Percentiles rank a stretch among this genome's conserved stretches.
These are phyloP conservation scores for Drosophila hydei DNA, from an alignment of 1,140 invertebrate species.

Conservation along the genomic window DNA sequence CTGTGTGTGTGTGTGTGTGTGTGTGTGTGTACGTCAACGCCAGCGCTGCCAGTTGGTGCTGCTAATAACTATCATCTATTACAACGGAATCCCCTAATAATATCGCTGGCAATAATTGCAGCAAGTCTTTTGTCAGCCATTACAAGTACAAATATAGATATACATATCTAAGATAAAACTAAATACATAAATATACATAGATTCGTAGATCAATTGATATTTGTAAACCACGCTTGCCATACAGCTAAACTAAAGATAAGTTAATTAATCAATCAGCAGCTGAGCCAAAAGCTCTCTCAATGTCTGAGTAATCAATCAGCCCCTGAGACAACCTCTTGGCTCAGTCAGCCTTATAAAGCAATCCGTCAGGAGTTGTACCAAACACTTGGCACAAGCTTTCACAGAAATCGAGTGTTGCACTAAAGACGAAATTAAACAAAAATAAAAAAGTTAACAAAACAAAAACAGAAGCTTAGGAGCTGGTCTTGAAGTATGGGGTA, in stretches of 20 bases:
- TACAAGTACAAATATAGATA: constrained; percentile 62
- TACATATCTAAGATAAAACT: constrained; percentile 60
- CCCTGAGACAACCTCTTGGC: not conserved
- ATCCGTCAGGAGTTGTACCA: not conserved
- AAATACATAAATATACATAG: constrained; percentile 57
- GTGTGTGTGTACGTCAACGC: constrained; percentile 61
- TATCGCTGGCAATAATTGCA: constrained; percentile 61
- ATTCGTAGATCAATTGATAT: constrained; percentile 65
- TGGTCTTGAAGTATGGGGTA: not conserved
- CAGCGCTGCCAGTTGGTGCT: constrained; percentile 76
- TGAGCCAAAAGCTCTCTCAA: too few relatives aligned
- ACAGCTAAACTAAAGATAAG: constrained; percentile 61
- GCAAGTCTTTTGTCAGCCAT: constrained; percentile 77
- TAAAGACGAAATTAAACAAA: not conserved
- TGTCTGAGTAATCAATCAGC: constrained; percentile 1
- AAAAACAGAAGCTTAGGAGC: constrained; percentile 5
- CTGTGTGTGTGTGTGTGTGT: constrained; percentile 21
- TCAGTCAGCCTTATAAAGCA: not conserved
- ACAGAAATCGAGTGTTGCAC: constrained; percentile 36
- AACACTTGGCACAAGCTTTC: constrained; percentile 3
- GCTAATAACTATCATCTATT: constrained; percentile 59
- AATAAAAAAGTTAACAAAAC: constrained; percentile 12
- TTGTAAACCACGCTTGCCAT: constrained; percentile 58
- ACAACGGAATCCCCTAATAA: constrained; percentile 55
- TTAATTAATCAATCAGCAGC: constrained; percentile 13